Conservation (phyloP, 2,888 invertebrate genomes). For the Lissonota sp. region DNA sequence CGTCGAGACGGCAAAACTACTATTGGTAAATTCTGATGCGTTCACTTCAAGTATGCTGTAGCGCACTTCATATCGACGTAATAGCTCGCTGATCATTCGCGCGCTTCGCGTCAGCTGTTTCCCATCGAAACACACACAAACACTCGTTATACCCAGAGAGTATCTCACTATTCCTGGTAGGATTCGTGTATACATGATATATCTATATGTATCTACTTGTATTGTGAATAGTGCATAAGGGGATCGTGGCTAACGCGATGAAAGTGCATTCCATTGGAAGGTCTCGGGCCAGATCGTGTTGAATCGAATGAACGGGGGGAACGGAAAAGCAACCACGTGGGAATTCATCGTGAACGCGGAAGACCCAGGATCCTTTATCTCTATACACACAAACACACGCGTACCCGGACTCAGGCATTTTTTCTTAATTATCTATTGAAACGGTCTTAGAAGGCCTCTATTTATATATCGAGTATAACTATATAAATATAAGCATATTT, state of each 20-base stretch:
- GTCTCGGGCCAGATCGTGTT: constrained; percentile 59
- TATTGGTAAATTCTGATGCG: background rate
- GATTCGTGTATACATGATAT: background rate
- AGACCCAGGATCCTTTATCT: constrained; percentile 9
- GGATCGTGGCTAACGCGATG: constrained; percentile 46
- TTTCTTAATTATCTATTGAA: too few relatives aligned
- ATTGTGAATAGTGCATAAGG: constrained; percentile 9
- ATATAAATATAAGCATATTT: background rate
- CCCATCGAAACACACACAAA: constrained; percentile 42
- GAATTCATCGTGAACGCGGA: constrained; percentile 58
- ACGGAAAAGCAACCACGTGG: constrained; percentile 55
- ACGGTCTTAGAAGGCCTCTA: too few relatives aligned
- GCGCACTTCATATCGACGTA: constrained; percentile 58
- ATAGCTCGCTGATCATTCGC: constrained; percentile 67
- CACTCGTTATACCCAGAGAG: background rate
- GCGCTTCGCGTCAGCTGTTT: constrained; percentile 58
- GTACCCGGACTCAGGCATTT: too few relatives aligned
- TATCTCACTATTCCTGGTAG: background rate
- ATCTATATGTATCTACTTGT: background rate
- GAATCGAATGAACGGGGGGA: constrained; percentile 44
- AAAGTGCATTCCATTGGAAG: constrained; percentile 63
- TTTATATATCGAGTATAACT: background rate
- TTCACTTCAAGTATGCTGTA: constrained; percentile 33
- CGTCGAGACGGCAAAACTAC: too few relatives aligned
- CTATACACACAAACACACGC: background rate